Percentiles rank a stretch among this genome's conserved stretches.
Evolutionary conservation across 2,888 invertebrate species (phyloP).

Genomic region (Maniola hyperantus): DNA sequence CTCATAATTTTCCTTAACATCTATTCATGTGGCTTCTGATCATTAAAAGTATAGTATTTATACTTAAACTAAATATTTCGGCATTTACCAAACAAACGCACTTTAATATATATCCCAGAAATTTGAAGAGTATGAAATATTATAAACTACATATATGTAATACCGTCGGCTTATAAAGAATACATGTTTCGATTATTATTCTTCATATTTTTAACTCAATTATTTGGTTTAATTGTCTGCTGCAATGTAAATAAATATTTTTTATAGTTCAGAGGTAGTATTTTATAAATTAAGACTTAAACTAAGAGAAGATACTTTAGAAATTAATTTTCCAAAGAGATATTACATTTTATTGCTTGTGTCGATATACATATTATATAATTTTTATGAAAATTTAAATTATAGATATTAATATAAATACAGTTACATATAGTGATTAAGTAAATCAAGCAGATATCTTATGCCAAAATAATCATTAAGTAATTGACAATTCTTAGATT

Average conservation of each 20-base stretch:
- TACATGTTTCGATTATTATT: constrained; percentile 6
- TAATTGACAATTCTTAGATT: constrained; percentile 81
- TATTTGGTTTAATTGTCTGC: neutral
- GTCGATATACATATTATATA: constrained; percentile 16
- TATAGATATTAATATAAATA: neutral
- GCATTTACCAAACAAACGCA: constrained; percentile 8
- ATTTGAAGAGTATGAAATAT: neutral
- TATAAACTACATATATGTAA: neutral
- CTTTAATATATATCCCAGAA: constrained; percentile 35
- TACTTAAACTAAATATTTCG: constrained; percentile 13
- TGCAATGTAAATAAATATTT: neutral
- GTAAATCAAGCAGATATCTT: constrained; percentile 55
- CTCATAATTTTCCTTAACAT: constrained; percentile 80
- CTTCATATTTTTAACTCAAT: neutral
- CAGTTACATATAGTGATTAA: constrained; percentile 1
- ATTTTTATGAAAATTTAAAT: neutral
- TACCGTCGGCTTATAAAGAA: neutral
- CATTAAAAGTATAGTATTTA: constrained; percentile 20
- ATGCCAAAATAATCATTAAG: constrained; percentile 68
- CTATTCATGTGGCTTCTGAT: constrained; percentile 66
- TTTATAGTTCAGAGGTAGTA: neutral
- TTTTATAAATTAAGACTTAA: neutral
- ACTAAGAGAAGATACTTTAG: neutral
- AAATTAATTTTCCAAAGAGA: neutral
- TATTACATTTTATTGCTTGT: neutral